These are phyloP conservation scores for Falco biarmicus DNA, from an alignment of 2,797 vertebrate genomes.

Conservation along the genomic window DNA sequence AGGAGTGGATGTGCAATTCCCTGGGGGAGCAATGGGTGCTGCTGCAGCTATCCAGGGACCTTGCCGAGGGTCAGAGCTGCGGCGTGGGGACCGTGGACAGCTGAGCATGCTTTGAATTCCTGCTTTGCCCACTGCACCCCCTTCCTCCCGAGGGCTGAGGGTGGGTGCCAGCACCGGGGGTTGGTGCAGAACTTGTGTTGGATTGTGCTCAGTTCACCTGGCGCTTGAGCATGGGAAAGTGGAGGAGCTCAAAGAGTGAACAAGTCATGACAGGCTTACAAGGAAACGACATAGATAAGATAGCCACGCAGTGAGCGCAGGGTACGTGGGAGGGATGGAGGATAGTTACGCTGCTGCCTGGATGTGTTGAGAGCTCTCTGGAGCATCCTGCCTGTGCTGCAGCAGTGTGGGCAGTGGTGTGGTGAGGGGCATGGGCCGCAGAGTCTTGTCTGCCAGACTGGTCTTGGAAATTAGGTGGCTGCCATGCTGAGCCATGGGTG, in stretches of 20 bases:
- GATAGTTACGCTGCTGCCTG: neutral
- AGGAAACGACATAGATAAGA: neutral
- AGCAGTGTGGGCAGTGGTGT: neutral
- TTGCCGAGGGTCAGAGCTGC: neutral
- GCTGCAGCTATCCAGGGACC: fast-evolving
- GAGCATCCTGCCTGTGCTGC: fast-evolving
- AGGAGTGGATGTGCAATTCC: neutral
- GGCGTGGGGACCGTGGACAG: fast-evolving
- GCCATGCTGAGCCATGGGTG: neutral
- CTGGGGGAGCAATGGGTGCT: neutral
- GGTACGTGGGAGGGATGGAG: neutral
- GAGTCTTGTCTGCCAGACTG: neutral
- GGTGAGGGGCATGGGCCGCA: neutral
- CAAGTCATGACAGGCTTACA: neutral
- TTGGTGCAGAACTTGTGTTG: fast-evolving
- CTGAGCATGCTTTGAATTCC: neutral
- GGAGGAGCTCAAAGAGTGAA: neutral
- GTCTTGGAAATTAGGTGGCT: neutral
- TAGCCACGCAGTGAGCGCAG: fast-evolving
- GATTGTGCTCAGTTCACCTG: neutral
- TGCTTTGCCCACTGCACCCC: fast-evolving
- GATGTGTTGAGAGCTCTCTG: neutral
- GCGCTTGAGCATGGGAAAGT: neutral
- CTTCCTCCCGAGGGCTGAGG: fast-evolving
- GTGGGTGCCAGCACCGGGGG: neutral